Conservation (phyloP, 2,888 invertebrate genomes). For the Scaptomyza polygonia region DNA sequence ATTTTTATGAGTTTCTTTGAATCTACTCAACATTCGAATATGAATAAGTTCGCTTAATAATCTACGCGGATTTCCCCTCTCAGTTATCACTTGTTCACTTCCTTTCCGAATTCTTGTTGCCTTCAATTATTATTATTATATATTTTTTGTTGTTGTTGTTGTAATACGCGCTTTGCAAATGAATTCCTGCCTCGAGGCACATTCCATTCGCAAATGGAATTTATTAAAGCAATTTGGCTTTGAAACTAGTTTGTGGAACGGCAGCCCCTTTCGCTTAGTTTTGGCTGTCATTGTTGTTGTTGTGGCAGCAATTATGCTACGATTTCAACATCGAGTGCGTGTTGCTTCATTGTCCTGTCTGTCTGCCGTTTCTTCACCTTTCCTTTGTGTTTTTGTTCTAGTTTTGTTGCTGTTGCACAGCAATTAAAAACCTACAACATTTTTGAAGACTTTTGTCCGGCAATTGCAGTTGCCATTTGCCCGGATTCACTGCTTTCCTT, state of each 20-base stretch:
- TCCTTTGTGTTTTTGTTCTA: background rate
- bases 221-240: too few species aligned
- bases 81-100: too few species aligned
- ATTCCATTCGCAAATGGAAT: background rate
- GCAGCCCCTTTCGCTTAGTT: background rate
- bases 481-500: constrained; percentile 6
- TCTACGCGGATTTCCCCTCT: too few species aligned
- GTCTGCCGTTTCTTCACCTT: constrained; percentile 1
- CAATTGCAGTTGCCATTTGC: constrained; percentile 3
- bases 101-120: background rate
- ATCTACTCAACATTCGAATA: too few species aligned
- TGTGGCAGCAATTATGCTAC: constrained; percentile 27
- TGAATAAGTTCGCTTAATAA: too few species aligned
- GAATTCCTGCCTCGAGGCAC: background rate
- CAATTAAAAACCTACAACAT: constrained; percentile 53
- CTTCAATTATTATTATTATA: background rate
- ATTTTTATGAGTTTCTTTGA: too few species aligned
- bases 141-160: too few species aligned
- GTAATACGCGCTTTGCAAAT: background rate
- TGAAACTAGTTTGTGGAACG: background rate
- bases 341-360: constrained; percentile 10
- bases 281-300: background rate
- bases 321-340: constrained; percentile 23
- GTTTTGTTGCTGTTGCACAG: constrained; percentile 12
- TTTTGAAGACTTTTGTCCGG: constrained; percentile 25